Evolutionary conservation across 2,113 vertebrate genomes (phyloP).

Genomic region (Leptosomus discolor): DNA sequence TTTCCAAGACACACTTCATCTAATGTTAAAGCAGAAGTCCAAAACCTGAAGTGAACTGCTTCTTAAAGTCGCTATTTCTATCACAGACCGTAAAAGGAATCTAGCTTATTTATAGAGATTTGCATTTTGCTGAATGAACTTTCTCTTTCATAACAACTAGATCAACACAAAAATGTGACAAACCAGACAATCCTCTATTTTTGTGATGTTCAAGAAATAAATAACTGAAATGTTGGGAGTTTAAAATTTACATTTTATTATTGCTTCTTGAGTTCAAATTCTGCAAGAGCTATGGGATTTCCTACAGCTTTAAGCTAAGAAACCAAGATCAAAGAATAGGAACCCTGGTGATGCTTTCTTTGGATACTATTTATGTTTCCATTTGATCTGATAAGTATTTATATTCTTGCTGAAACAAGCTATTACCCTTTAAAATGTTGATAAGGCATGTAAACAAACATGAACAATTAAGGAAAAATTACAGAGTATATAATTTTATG

Average conservation of each 20-base stretch:
- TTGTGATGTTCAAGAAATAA: neutral
- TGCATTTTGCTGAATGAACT: neutral
- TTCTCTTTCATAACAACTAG: neutral
- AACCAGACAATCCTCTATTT: neutral
- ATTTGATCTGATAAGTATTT: constrained; percentile 34
- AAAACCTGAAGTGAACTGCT: neutral
- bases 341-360: neutral
- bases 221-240: neutral
- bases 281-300: neutral
- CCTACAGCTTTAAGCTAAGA: neutral
- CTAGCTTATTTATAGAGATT: neutral
- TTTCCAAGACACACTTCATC: neutral
- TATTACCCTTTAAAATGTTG: neutral
- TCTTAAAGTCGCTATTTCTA: neutral
- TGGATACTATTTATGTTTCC: constrained; percentile 10
- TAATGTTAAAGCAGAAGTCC: neutral
- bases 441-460: constrained; percentile 2
- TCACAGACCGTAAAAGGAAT: neutral
- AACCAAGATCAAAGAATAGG: neutral
- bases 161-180: neutral
- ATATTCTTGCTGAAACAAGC: neutral
- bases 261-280: neutral
- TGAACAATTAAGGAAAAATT: neutral
- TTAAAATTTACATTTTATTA: neutral
- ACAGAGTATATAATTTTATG: neutral